These are phyloP conservation scores for Biston stratarius DNA, from an alignment of 2,888 invertebrate genomes.

Conservation along the genomic window DNA sequence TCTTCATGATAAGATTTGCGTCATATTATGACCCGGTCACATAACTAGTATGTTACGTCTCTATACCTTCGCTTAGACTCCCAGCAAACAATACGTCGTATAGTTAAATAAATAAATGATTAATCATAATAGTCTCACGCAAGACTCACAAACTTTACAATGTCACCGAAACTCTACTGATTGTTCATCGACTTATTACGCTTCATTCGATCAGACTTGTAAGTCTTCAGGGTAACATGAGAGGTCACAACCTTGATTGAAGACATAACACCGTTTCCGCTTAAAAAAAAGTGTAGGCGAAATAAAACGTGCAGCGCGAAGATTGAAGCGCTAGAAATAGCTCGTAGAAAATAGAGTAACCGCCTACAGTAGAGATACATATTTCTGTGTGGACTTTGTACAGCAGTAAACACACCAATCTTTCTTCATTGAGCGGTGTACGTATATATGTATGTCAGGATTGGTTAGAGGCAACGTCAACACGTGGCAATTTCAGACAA, in stretches of 20 bases:
- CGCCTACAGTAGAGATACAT: conserved; percentile 34
- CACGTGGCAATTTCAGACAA: conserved; percentile 19
- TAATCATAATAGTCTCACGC: conserved; percentile 20
- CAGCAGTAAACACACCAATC: conserved; percentile 61
- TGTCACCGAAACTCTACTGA: conserved; percentile 14
- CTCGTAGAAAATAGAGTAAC: conserved; percentile 54
- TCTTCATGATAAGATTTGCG: conserved; percentile 37
- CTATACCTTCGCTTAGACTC: conserved; percentile 46
- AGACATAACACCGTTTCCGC: conserved; percentile 44
- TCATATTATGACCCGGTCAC: conserved; percentile 40
- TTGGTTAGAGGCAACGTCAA: conserved; percentile 13
- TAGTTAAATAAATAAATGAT: conserved; percentile 22
- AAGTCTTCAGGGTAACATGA: conserved; percentile 52
- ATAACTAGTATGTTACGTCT: no score
- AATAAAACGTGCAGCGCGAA: conserved; percentile 40
- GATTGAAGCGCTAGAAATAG: conserved; percentile 47
- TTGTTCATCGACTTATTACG: conserved; percentile 53
- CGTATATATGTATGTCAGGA: conserved; percentile 40
- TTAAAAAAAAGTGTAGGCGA: conserved; percentile 42
- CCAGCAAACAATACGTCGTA: neutral
- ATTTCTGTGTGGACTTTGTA: conserved; percentile 63
- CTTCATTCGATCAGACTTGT: conserved; percentile 57
- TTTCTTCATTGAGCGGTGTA: conserved; percentile 48
- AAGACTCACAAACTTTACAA: conserved; percentile 22
- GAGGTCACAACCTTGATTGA: conserved; percentile 54